Conservation (phyloP, 2,113 vertebrate genomes). For the Semnornis frantzii region DNA sequence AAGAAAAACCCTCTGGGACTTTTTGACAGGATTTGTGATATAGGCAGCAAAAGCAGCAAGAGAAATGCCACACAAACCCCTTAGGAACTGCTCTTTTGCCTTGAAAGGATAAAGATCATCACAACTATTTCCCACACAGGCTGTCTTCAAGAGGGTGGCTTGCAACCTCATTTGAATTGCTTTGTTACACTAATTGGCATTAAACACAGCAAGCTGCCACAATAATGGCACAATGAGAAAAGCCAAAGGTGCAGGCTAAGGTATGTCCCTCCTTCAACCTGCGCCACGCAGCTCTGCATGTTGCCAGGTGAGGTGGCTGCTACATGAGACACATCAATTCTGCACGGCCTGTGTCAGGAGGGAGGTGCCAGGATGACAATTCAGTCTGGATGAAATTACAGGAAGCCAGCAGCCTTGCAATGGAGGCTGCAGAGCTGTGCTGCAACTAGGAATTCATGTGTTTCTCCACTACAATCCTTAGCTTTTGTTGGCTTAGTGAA, state of each 20-base stretch:
- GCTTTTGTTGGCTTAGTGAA: not conserved
- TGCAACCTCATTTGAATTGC: not conserved
- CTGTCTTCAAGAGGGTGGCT: not conserved
- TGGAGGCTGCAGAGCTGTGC: not conserved
- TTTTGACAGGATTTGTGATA: not conserved
- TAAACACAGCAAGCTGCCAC: not conserved
- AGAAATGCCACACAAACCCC: not conserved
- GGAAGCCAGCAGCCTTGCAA: not conserved
- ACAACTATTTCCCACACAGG: not conserved
- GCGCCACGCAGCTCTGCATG: not conserved
- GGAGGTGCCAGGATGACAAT: not conserved
- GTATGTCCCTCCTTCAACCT: not conserved
- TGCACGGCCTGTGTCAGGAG: not conserved
- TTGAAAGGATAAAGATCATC: not conserved
- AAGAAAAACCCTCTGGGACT: not conserved
- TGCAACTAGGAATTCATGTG: not conserved
- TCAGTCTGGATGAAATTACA: not conserved
- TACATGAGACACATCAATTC: not conserved
- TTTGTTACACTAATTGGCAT: not conserved
- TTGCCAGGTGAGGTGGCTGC: not conserved
- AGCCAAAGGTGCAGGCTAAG: not conserved
- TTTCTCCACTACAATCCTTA: not conserved
- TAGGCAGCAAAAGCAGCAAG: not conserved
- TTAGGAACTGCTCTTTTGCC: not conserved
- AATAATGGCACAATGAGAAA: not conserved